Conservation (phyloP, 1,140 invertebrate genomes). For the Drosophila tani region DNA sequence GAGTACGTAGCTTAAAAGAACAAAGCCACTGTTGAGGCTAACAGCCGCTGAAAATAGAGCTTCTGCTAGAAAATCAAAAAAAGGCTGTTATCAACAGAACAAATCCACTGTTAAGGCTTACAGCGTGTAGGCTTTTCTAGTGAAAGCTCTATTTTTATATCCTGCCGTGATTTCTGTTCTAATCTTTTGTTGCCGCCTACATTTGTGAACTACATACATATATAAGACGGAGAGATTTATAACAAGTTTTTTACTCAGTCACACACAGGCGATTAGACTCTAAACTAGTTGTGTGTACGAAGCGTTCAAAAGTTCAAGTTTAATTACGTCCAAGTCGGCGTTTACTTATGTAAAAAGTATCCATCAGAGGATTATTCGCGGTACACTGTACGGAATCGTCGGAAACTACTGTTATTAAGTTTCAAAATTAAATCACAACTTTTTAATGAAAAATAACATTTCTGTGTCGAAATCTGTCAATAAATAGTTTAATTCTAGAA, state of each 20-base stretch:
- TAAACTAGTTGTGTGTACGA: conserved; percentile 38
- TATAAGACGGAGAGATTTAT: conserved; percentile 29
- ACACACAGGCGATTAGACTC: conserved; percentile 32
- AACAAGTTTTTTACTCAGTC: conserved; percentile 35
- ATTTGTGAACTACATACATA: conserved; percentile 2
- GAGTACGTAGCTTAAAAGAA: too few species aligned
- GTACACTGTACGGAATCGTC: conserved; percentile 23
- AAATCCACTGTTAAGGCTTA: too few species aligned
- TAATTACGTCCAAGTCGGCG: conserved; percentile 49
- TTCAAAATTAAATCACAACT: background rate
- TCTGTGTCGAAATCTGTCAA: background rate
- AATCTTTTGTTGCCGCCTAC: background rate
- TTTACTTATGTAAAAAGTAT: conserved; percentile 37
- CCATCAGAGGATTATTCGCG: conserved; percentile 15
- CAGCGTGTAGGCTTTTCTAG: too few species aligned
- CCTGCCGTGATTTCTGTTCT: background rate
- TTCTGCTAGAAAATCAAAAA: too few species aligned
- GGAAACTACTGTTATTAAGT: background rate
- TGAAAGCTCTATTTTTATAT: background rate
- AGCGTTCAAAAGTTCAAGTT: conserved; percentile 69
- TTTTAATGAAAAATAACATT: background rate
- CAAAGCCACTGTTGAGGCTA: too few species aligned
- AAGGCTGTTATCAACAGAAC: too few species aligned
- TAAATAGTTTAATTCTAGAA: background rate
- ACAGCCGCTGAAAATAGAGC: too few species aligned